Conservation (phyloP, 1,140 invertebrate genomes). For the Ericerus pela region DNA sequence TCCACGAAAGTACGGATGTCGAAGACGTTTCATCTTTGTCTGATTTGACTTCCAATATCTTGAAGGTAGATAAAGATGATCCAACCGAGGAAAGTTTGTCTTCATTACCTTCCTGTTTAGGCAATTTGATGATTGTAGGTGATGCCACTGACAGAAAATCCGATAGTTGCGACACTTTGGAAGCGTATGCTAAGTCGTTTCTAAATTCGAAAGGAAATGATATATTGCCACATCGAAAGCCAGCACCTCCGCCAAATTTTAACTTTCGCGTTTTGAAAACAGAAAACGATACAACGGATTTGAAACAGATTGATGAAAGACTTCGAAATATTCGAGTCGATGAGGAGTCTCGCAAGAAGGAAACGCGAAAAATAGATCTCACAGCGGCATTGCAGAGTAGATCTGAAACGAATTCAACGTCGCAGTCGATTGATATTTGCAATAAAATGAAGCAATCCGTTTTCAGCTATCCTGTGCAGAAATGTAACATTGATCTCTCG, state of each 20-base stretch:
- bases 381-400: too few species aligned
- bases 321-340: neutral
- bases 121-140: neutral
- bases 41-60: too few species aligned
- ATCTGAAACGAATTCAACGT: neutral
- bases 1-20: too few species aligned
- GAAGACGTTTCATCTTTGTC: too few species aligned
- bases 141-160: neutral
- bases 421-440: neutral
- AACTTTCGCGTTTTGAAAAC: neutral
- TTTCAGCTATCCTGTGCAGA: neutral
- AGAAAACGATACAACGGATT: neutral
- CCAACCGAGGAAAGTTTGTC: too few species aligned
- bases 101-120: too few species aligned
- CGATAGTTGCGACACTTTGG: neutral
- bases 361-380: neutral
- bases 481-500: neutral
- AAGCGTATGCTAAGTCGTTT: neutral
- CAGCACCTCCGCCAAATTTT: neutral
- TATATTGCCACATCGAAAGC: neutral
- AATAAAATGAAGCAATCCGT: neutral
- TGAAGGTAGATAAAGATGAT: too few species aligned
- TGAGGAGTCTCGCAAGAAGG: neutral
- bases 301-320: neutral
- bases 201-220: neutral